These are phyloP conservation scores for Gymnocheta viridis DNA, from an alignment of 2,888 invertebrate species.

Conservation along the genomic window DNA sequence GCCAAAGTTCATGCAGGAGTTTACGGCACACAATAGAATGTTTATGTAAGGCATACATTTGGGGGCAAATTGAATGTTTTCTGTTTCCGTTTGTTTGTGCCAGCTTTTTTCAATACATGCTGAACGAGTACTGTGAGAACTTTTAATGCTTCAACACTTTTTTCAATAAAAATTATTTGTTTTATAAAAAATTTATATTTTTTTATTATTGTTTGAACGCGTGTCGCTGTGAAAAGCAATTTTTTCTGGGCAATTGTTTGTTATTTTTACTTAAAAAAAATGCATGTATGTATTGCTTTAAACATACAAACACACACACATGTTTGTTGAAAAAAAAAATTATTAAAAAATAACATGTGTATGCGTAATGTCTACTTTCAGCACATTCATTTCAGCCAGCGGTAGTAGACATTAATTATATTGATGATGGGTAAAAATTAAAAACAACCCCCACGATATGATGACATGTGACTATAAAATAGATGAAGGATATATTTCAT, in stretches of 20 bases:
- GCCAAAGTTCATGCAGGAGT: neutral
- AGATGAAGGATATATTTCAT: neutral
- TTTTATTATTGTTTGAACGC: slow-evolving; percentile 57
- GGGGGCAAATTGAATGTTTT: neutral
- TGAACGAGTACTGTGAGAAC: slow-evolving; percentile 52
- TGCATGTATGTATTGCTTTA: slow-evolving; percentile 14
- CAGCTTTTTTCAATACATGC: neutral
- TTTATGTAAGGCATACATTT: slow-evolving; percentile 26
- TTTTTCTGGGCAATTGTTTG: slow-evolving; percentile 51
- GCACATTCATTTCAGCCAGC: slow-evolving; percentile 22
- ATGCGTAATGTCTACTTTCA: slow-evolving; percentile 56
- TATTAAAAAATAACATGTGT: slow-evolving; percentile 47
- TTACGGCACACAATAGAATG: neutral
- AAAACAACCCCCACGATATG: slow-evolving; percentile 26
- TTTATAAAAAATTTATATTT: slow-evolving; percentile 5
- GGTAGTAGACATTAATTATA: slow-evolving; percentile 51
- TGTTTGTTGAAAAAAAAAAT: neutral
- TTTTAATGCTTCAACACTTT: slow-evolving; percentile 63
- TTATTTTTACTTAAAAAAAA: slow-evolving; percentile 35
- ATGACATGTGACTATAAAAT: slow-evolving; percentile 25
- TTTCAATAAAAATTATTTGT: slow-evolving; percentile 12
- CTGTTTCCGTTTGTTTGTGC: neutral
- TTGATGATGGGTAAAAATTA: slow-evolving; percentile 33
- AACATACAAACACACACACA: neutral
- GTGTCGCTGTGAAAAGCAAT: slow-evolving; percentile 45